Evolutionary conservation across 2,113 vertebrate species (phyloP).

Genomic region (Porphyrio hochstetteri): DNA sequence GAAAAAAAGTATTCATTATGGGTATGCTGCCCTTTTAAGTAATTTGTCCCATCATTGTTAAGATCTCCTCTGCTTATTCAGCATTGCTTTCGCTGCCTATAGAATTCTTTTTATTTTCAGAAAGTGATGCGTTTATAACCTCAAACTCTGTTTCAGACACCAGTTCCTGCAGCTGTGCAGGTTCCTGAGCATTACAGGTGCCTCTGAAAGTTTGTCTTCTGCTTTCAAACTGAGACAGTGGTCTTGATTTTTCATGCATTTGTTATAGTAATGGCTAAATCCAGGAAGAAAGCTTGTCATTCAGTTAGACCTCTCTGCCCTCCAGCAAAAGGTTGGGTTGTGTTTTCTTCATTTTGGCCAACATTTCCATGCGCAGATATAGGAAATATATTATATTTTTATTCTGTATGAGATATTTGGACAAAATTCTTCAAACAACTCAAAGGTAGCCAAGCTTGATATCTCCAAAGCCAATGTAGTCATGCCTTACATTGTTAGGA

Average conservation of each 20-base stretch:
- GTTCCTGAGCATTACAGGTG: not conserved
- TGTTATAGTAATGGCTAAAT: not conserved
- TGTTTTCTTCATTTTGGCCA: not conserved
- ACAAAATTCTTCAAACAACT: not conserved
- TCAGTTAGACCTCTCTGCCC: not conserved
- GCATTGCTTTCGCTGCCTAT: not conserved
- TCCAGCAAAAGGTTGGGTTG: not conserved
- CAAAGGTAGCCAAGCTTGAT: not conserved
- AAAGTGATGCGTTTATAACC: not conserved
- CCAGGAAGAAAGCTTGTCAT: not conserved
- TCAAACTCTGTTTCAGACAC: not conserved
- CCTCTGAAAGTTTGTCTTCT: not conserved
- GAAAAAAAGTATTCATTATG: not conserved
- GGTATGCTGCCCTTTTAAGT: not conserved
- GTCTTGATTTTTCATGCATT: not conserved
- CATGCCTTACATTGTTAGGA: not conserved
- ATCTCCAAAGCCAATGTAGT: not conserved
- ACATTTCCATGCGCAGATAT: not conserved
- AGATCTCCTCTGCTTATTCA: not conserved
- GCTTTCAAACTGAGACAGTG: not conserved
- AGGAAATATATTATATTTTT: not conserved
- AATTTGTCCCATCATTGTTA: not conserved
- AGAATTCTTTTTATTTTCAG: not conserved
- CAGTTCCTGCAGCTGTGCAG: not conserved
- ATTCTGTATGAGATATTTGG: not conserved